These are phyloP conservation scores for Gadus chalcogrammus DNA, from an alignment of 2,113 vertebrate species.

Conservation along the genomic window DNA sequence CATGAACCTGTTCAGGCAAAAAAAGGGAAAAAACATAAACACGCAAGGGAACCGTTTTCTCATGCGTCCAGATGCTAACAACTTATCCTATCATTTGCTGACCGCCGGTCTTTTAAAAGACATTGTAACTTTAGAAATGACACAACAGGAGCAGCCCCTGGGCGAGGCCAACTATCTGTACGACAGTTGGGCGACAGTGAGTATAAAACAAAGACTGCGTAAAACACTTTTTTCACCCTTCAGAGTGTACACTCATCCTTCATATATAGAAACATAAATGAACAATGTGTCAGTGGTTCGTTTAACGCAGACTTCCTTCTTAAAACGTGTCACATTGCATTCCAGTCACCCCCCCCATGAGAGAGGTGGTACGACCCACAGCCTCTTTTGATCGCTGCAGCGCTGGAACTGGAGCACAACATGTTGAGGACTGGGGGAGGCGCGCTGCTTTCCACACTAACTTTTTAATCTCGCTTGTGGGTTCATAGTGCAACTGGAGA, in stretches of 20 bases:
- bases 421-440: slow-evolving; percentile 52
- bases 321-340: too few relatives aligned
- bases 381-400: slow-evolving; percentile 60
- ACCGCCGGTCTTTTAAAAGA: slow-evolving; percentile 38
- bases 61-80: slow-evolving; percentile 14
- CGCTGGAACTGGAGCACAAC: slow-evolving; percentile 54
- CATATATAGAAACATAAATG: too few relatives aligned
- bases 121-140: slow-evolving; percentile 60
- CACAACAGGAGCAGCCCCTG: slow-evolving; percentile 47
- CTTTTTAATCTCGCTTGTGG: slow-evolving; percentile 61
- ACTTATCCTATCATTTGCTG: slow-evolving; percentile 32
- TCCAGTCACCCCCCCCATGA: slow-evolving; percentile 20
- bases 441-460: slow-evolving; percentile 33
- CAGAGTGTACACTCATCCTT: too few relatives aligned
- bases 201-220: too few relatives aligned
- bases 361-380: slow-evolving; percentile 60
- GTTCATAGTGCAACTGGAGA: slow-evolving; percentile 34
- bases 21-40: not conserved
- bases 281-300: too few relatives aligned
- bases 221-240: too few relatives aligned
- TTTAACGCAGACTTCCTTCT: too few relatives aligned
- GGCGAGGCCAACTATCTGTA: slow-evolving; percentile 28
- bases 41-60: slow-evolving; percentile 3
- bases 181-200: too few relatives aligned
- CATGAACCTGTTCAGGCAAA: not conserved